These are phyloP conservation scores for Drosophila rufa DNA, from an alignment of 1,140 invertebrate genomes.

Conservation along the genomic window DNA sequence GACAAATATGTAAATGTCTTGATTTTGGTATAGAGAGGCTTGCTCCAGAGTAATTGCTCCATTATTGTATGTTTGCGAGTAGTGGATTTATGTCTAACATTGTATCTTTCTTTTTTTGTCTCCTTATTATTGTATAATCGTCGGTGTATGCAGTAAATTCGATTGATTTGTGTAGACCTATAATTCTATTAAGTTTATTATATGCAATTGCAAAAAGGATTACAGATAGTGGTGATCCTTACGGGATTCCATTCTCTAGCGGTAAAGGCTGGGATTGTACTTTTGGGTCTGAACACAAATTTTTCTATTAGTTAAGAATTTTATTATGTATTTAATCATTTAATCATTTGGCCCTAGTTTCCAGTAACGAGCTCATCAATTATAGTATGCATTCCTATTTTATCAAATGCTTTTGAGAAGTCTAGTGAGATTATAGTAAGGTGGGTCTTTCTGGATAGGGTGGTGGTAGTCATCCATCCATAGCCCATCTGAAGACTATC, in stretches of 20 bases:
- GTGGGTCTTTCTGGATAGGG: constrained; percentile 7
- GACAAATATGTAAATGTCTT: too few species aligned
- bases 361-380: neutral
- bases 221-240: constrained; percentile 5
- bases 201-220: neutral
- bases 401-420: constrained; percentile 3
- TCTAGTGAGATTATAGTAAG: constrained; percentile 3
- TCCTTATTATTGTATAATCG: too few species aligned
- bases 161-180: neutral
- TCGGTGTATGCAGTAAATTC: neutral
- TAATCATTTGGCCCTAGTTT: neutral
- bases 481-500: constrained; percentile 20
- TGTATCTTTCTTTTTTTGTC: too few species aligned
- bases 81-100: neutral
- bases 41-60: neutral
- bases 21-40: neutral
- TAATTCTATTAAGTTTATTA: neutral
- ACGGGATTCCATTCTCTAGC: neutral
- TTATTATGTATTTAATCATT: too few species aligned
- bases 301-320: too few species aligned
- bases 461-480: constrained; percentile 1
- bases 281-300: too few species aligned
- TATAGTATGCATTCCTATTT: constrained; percentile 6
- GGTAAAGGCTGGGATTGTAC: neutral
- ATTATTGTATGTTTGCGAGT: neutral